Evolutionary conservation across 2,797 vertebrate genomes (phyloP).

Genomic region (Bovichtus diacanthus): DNA sequence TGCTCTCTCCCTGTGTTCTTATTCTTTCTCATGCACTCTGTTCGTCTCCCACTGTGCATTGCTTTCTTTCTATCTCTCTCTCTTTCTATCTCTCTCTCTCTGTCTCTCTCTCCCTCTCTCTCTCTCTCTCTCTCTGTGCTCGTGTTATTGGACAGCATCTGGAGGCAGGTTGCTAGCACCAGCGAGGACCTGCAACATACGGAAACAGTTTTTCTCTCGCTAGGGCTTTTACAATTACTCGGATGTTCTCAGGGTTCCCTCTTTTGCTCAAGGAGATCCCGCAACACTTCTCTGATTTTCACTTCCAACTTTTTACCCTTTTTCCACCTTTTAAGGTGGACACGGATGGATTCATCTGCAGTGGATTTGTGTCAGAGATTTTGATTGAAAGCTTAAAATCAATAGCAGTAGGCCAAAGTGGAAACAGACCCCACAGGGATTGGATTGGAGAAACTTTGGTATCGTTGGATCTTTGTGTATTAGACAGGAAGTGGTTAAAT

Average conservation of each 20-base stretch:
- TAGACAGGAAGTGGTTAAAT: slow-evolving; percentile 64
- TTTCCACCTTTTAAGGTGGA: slow-evolving; percentile 19
- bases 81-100: slow-evolving; percentile 19
- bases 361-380: slow-evolving; percentile 28
- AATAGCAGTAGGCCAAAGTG: slow-evolving; percentile 30
- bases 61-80: slow-evolving; percentile 20
- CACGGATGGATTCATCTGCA: slow-evolving; percentile 17
- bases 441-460: slow-evolving; percentile 27
- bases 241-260: slow-evolving; percentile 65
- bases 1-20: slow-evolving; percentile 43
- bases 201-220: slow-evolving; percentile 55
- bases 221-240: slow-evolving; percentile 52
- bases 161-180: slow-evolving; percentile 67
- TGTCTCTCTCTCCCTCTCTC: slow-evolving; percentile 3
- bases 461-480: slow-evolving; percentile 47
- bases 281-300: slow-evolving; percentile 17
- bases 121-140: slow-evolving; percentile 22
- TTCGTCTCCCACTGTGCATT: slow-evolving; percentile 39
- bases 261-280: slow-evolving; percentile 44
- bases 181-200: slow-evolving; percentile 56
- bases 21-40: slow-evolving; percentile 51
- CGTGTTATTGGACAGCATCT: slow-evolving; percentile 68
- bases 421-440: slow-evolving; percentile 41
- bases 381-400: slow-evolving; percentile 37
- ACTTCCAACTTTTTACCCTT: slow-evolving; percentile 8